These are phyloP conservation scores for Aphodius granarius DNA, from an alignment of 2,888 invertebrate genomes.

Conservation along the genomic window DNA sequence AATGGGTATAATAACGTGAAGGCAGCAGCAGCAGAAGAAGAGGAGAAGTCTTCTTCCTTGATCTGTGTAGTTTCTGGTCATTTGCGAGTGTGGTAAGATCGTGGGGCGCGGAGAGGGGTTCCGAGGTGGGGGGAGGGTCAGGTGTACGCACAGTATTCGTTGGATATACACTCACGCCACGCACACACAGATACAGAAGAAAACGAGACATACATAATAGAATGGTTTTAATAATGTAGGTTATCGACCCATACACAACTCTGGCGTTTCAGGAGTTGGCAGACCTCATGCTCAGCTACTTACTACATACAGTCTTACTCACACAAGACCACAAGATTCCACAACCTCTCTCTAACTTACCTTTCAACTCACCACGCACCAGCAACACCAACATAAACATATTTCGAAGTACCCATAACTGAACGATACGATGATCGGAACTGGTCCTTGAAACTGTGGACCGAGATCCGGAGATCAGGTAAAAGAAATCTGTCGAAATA, in stretches of 20 bases:
- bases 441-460: background rate
- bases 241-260: conserved; percentile 50
- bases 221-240: conserved; percentile 54
- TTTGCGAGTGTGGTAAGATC: background rate
- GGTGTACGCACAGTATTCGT: conserved; percentile 17
- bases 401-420: background rate
- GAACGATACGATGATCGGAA: background rate
- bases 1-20: conserved; percentile 47
- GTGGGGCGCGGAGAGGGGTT: no score
- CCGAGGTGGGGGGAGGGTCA: conserved; percentile 15
- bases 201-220: conserved; percentile 47
- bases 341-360: background rate
- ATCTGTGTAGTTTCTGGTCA: conserved; percentile 30
- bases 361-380: background rate
- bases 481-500: background rate
- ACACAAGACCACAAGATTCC: conserved; percentile 10
- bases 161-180: background rate
- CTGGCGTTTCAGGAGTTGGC: conserved; percentile 8
- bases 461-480: background rate
- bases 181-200: conserved; percentile 27
- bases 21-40: background rate
- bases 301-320: conserved; percentile 26
- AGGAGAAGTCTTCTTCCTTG: conserved; percentile 41
- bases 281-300: background rate
- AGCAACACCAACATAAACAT: background rate